Base-by-base conservation (phyloP, 2,113 vertebrate genomes). In the Amazona vittata region DNA sequence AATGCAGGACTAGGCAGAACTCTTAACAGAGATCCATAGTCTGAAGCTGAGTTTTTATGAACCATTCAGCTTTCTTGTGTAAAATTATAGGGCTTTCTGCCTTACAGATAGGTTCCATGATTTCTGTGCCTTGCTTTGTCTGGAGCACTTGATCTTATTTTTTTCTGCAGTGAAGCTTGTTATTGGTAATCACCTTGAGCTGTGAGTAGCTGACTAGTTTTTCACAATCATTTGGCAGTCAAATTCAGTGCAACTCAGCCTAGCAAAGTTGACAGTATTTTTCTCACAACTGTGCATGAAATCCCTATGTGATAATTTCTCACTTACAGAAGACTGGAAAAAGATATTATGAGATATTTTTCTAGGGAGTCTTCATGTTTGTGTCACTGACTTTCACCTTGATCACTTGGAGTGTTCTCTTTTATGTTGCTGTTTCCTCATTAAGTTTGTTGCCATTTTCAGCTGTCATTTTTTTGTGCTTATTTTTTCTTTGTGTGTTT, bases 191-290 rank as follows among this genome's bases (percentile, higher is more conserved):
- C 93, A 97, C 91, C 78, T 91, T 89, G 89, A 91, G 67, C 74
- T 83, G 44, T 75, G 59, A 89, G 46, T 90, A 95, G 53, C 79
- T 94, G 91, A 95, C 95, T 95, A 94, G 90, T 87, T 97, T 98
- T 95, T 98, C 95, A 95, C 80, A 47, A 97, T 98, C 96, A 95
- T 97, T 97, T 98, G 96, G 94, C 97, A 97, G 97, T 97, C 97
- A 97, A 96, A 97, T 97, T 96, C 84, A 73, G 94, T 96, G 96
- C 94, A 96, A 95, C 86, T 96, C 96, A 97, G 26, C 65, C 96
- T 96, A 97, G 68, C 73, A 94, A 98, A 97, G 90, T 85, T 97
- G 97, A 97, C 96, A 97, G 77, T 96, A 73, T 97, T 94, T 97
- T 97, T 98, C 96, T 97, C 96, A 97, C 94, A 96, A 95, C 93